A percentile compares a stretch with the other conserved stretches of the same genome.
Evolutionary conservation across 2,888 invertebrate genomes (phyloP).

Genomic region (Diloba caeruleocephala): DNA sequence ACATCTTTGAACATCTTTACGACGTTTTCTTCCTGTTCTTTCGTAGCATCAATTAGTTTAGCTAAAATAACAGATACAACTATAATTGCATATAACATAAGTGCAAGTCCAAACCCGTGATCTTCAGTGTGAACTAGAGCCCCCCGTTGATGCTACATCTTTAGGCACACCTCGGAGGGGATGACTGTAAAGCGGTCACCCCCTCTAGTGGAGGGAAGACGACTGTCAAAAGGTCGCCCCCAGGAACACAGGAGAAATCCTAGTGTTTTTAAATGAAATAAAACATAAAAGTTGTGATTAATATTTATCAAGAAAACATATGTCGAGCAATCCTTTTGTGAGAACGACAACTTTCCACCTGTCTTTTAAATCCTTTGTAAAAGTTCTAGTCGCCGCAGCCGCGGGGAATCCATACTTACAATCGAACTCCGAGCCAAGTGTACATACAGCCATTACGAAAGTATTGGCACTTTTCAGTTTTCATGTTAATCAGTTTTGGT

Average conservation of each 20-base stretch:
- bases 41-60: constrained; percentile 37
- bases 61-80: constrained; percentile 21
- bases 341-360: constrained; percentile 18
- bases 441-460: constrained; percentile 40
- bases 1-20: constrained; percentile 26
- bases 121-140: too few relatives aligned
- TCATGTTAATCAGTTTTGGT: constrained; percentile 8
- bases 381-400: constrained; percentile 35
- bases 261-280: too few relatives aligned
- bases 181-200: too few relatives aligned
- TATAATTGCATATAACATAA: too few relatives aligned
- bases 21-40: constrained; percentile 31
- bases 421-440: constrained; percentile 25
- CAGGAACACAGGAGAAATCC: too few relatives aligned
- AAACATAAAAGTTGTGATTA: too few relatives aligned
- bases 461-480: constrained; percentile 27
- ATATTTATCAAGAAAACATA: constrained; percentile 21
- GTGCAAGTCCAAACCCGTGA: too few relatives aligned
- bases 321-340: constrained; percentile 28
- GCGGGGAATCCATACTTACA: constrained; percentile 16
- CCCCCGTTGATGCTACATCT: too few relatives aligned
- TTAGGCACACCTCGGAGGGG: too few relatives aligned
- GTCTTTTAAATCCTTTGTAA: constrained; percentile 45
- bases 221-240: too few relatives aligned
- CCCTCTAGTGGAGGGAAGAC: too few relatives aligned